Evolutionary conservation across 37 sponge, comb jelly and placozoan species (phyloP).

Genomic region (Cliona cf. orientalis): DNA sequence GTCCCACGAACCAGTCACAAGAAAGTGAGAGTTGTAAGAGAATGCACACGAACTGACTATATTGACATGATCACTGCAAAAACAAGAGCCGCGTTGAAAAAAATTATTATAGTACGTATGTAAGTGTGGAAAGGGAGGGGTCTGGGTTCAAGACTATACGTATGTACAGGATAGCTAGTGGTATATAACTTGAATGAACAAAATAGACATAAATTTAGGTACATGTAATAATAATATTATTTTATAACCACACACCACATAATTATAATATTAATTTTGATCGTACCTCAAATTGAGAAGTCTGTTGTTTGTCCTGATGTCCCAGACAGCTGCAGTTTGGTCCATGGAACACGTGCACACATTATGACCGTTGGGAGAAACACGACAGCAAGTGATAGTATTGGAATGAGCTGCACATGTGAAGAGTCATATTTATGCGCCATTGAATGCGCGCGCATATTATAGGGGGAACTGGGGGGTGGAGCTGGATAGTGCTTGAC

Average conservation of each 20-base stretch:
- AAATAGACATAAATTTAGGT: too few relatives aligned
- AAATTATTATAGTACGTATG: not conserved
- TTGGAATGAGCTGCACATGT: constrained; percentile 65
- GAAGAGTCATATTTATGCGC: not conserved
- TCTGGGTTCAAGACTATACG: too few relatives aligned
- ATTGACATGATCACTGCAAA: constrained; percentile 31
- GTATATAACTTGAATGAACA: too few relatives aligned
- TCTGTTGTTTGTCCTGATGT: constrained; percentile 46
- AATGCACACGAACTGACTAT: constrained; percentile 58
- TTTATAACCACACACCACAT: too few relatives aligned
- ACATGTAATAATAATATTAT: too few relatives aligned
- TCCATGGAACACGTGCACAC: constrained; percentile 84
- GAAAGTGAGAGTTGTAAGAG: constrained; percentile 63
- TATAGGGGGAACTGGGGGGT: too few relatives aligned
- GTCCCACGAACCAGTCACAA: constrained; percentile 86
- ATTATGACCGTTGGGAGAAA: constrained; percentile 44
- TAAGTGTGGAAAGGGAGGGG: not conserved
- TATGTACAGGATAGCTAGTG: too few relatives aligned
- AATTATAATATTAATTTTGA: not conserved
- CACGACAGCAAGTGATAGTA: constrained; percentile 69
- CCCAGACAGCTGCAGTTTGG: constrained; percentile 72
- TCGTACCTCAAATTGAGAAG: constrained; percentile 63
- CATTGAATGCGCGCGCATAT: not conserved
- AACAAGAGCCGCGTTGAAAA: not conserved
- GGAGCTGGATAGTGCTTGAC: not conserved